Percentiles rank a stretch among this genome's conserved stretches.
phyloP scores from a whole-genome alignment of 2,113 vertebrate species.

The Oncorhynchus masou region DNA sequence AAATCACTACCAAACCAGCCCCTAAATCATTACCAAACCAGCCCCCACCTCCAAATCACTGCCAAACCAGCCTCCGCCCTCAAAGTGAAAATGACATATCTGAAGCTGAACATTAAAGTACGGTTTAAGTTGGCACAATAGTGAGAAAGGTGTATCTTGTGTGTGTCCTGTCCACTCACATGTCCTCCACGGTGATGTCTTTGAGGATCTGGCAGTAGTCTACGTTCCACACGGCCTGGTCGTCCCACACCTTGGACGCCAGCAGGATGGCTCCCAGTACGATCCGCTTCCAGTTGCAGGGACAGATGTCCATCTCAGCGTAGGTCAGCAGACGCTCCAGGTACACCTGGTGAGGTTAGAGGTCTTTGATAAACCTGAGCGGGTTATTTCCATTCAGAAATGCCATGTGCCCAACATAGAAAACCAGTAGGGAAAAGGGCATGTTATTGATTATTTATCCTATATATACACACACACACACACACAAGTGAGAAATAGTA shows the following conservation, averaged over 20 bases:
- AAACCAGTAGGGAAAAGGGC: no score
- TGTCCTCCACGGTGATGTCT: constrained; percentile 92
- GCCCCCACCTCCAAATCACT: neutral
- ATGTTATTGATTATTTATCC: no score
- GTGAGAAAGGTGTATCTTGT: neutral
- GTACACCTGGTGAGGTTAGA: constrained; percentile 81
- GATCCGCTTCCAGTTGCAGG: constrained; percentile 96
- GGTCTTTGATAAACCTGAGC: no score
- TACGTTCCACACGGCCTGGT: constrained; percentile 99
- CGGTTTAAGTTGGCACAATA: no score
- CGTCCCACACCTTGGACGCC: constrained; percentile 99
- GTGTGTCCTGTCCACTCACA: constrained; percentile 75
- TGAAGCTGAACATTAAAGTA: no score
- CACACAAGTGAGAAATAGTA: no score
- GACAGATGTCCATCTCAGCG: constrained; percentile 97
- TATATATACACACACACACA: no score
- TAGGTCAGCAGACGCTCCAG: constrained; percentile 96
- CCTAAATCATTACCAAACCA: neutral
- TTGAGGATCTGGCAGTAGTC: constrained; percentile 98
- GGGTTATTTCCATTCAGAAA: no score
- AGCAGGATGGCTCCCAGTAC: constrained; percentile 93
- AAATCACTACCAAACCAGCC: neutral
- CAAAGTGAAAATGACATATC: no score
- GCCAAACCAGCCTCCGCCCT: neutral
- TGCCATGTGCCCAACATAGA: no score